Percentiles rank a stretch among this genome's conserved stretches.
Conservation (phyloP, 2,113 vertebrate species). For the Gobio gobio region DNA sequence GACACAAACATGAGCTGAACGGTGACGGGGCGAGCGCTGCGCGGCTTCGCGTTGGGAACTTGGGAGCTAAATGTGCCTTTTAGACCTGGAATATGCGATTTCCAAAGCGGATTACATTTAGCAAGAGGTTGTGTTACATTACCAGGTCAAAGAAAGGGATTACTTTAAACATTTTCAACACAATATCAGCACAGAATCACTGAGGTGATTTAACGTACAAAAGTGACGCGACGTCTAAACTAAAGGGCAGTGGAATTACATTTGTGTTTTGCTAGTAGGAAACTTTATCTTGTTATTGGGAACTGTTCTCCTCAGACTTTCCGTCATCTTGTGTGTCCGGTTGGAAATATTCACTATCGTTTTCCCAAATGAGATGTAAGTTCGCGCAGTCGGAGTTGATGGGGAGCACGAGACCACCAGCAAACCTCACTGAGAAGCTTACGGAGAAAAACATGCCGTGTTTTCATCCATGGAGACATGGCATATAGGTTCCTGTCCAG, state of each 20-base stretch:
- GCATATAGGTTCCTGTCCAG: slow-evolving; percentile 84
- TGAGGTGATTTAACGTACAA: slow-evolving; percentile 7
- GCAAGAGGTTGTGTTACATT: background rate
- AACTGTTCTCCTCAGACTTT: background rate
- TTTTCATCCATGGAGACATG: slow-evolving; percentile 88
- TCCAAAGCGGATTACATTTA: slow-evolving; percentile 26
- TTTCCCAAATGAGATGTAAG: slow-evolving; percentile 25
- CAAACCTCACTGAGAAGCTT: slow-evolving; percentile 60
- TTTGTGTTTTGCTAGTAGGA: background rate
- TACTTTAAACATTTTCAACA: background rate
- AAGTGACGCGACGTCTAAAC: slow-evolving; percentile 8
- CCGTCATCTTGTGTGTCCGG: background rate
- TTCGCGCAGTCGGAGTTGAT: slow-evolving; percentile 31
- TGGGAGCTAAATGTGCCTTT: slow-evolving; percentile 13
- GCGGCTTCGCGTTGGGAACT: slow-evolving; percentile 20
- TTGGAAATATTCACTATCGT: background rate
- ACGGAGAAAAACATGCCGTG: slow-evolving; percentile 75
- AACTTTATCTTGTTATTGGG: slow-evolving; percentile 11
- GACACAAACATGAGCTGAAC: slow-evolving; percentile 59
- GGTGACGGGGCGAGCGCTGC: slow-evolving; percentile 42
- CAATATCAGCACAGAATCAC: background rate
- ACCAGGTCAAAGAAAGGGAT: slow-evolving; percentile 4
- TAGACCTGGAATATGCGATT: slow-evolving; percentile 15
- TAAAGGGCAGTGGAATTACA: background rate
- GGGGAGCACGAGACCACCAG: slow-evolving; percentile 36